phyloP scores from a whole-genome alignment of 2,797 vertebrate genomes.

The Salarias fasciatus region DNA sequence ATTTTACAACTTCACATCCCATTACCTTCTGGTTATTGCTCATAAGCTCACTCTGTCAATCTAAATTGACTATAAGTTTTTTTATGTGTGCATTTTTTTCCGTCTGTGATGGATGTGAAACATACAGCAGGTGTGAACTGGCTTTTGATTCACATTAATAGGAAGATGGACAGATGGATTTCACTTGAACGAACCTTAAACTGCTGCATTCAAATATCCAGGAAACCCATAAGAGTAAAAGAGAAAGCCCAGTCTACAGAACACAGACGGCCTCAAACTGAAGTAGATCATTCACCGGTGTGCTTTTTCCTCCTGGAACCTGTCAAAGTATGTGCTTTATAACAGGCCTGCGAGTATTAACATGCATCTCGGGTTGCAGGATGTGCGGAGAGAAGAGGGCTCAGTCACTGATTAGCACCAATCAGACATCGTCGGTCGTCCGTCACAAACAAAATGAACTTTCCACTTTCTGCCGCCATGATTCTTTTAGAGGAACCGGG shows the following conservation, averaged over 20 bases:
- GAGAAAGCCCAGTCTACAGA: neutral
- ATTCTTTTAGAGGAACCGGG: slow-evolving; percentile 26
- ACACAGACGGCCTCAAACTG: neutral
- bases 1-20: neutral
- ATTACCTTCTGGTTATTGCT: too few species aligned
- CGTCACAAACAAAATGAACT: neutral
- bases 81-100: too few species aligned
- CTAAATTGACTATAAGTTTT: too few species aligned
- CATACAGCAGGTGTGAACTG: too few species aligned
- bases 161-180: too few species aligned
- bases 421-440: neutral
- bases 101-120: too few species aligned
- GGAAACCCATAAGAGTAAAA: neutral
- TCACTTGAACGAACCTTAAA: too few species aligned
- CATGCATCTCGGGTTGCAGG: neutral
- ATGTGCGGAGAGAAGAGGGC: neutral
- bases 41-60: too few species aligned
- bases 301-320: slow-evolving; percentile 1
- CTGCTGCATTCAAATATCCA: neutral
- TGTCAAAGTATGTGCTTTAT: slow-evolving; percentile 1
- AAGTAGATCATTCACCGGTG: neutral
- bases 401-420: neutral
- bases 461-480: neutral
- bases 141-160: too few species aligned
- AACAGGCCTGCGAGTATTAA: neutral